phyloP scores from a whole-genome alignment of 2,888 invertebrate species.

The Nomada fabriciana region DNA sequence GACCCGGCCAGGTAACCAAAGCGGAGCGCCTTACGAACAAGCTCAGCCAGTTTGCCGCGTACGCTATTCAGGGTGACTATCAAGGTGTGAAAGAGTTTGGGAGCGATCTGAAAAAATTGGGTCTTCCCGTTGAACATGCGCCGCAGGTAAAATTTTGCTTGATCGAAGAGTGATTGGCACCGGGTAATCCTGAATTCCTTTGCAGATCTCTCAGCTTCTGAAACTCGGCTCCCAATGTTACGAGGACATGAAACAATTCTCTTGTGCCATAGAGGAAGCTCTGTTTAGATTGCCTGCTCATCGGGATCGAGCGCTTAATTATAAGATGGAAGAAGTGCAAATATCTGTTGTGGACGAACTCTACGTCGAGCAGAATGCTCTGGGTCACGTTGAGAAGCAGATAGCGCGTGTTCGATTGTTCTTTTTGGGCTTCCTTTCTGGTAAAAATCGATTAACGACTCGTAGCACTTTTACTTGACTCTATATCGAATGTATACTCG shows the following conservation, averaged over 20 bases:
- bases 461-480: neutral
- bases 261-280: conserved; percentile 95
- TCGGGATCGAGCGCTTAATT: conserved; percentile 94
- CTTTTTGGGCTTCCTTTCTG: conserved; percentile 97
- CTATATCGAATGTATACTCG: too few relatives aligned
- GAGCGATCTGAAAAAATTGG: conserved; percentile 95
- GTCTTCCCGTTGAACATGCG: conserved; percentile 98
- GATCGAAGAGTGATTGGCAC: neutral
- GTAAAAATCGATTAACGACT: conserved; percentile 82
- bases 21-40: conserved; percentile 96
- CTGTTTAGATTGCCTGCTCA: conserved; percentile 94
- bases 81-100: conserved; percentile 97
- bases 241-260: conserved; percentile 96
- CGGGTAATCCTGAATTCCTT: neutral
- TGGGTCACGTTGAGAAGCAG: conserved; percentile 94
- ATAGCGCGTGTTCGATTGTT: conserved; percentile 97
- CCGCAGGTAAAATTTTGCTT: conserved; percentile 88
- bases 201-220: conserved; percentile 95
- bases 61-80: conserved; percentile 97
- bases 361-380: conserved; percentile 94
- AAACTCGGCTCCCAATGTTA: conserved; percentile 96
- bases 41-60: conserved; percentile 96
- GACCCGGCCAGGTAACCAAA: conserved; percentile 97
- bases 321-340: conserved; percentile 98
- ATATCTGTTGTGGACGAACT: conserved; percentile 97